These are phyloP conservation scores for Enteromius thamalakanensis DNA, from an alignment of 2,797 vertebrate genomes.

Conservation along the genomic window DNA sequence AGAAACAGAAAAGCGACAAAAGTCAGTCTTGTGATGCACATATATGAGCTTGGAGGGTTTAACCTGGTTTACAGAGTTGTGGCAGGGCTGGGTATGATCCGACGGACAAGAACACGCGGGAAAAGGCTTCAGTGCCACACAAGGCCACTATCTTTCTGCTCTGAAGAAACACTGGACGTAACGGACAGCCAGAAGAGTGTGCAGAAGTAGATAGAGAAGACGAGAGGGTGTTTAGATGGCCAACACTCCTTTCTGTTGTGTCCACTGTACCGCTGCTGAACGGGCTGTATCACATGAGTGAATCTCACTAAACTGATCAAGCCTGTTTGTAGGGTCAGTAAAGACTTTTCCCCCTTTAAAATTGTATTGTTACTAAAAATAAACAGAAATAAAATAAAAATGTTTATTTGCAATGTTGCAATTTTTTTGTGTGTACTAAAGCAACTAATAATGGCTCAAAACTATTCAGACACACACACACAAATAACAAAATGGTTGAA, in stretches of 20 bases:
- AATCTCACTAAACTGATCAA: not conserved
- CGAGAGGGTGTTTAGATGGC: not conserved
- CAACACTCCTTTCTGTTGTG: not conserved
- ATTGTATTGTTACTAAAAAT: not conserved
- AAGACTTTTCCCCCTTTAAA: not conserved
- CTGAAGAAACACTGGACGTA: constrained; percentile 12
- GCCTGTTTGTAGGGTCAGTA: not conserved
- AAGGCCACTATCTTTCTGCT: not conserved
- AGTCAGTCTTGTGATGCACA: too few species aligned
- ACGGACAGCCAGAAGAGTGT: not conserved
- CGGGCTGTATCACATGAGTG: too few species aligned
- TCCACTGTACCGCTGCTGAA: not conserved
- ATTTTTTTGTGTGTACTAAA: not conserved
- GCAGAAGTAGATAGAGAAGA: constrained; percentile 1
- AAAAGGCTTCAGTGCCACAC: not conserved
- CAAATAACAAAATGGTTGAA: not conserved
- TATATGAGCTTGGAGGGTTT: not conserved
- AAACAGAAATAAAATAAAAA: not conserved
- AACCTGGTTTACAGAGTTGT: not conserved
- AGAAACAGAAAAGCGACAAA: too few species aligned
- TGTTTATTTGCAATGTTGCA: not conserved
- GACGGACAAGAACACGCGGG: not conserved
- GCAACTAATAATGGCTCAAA: not conserved
- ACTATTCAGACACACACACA: not conserved
- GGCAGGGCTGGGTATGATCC: too few species aligned